Conservation (phyloP, 2,888 invertebrate genomes). For the Petrolisthes manimaculis region DNA sequence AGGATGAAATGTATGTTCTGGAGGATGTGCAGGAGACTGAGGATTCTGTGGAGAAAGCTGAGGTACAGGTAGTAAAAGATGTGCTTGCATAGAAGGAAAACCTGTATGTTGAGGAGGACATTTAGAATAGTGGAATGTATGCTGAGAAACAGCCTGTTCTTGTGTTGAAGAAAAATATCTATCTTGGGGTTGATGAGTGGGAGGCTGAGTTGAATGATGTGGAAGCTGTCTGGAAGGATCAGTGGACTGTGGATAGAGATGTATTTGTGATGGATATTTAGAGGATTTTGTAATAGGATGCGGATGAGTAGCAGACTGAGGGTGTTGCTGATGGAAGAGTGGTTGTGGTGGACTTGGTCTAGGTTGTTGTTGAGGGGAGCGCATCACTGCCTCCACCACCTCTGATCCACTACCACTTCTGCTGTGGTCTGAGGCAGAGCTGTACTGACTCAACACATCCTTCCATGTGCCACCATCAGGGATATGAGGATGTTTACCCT, state of each 20-base stretch:
- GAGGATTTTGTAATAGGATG: not conserved
- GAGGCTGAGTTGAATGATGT: not conserved
- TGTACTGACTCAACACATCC: conserved; percentile 10
- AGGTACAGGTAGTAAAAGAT: not conserved
- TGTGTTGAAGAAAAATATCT: too few relatives aligned
- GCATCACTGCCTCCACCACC: not conserved
- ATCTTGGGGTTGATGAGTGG: not conserved
- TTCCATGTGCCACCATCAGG: conserved; percentile 17
- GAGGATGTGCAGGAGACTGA: not conserved
- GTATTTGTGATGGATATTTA: not conserved
- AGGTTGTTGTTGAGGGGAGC: not conserved
- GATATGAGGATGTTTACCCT: not conserved
- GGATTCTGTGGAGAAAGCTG: not conserved
- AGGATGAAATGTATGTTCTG: not conserved
- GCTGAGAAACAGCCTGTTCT: not conserved
- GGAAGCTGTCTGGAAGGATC: not conserved
- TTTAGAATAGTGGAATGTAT: not conserved
- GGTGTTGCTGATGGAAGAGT: not conserved
- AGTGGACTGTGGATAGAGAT: not conserved
- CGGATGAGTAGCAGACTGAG: not conserved
- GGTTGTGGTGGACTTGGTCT: not conserved
- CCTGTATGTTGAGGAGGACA: not conserved
- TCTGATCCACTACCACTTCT: not conserved
- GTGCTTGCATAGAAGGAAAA: not conserved
- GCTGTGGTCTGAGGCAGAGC: not conserved